Percentiles rank a stretch among this genome's conserved stretches.
Conservation (phyloP, 1,140 invertebrate genomes). For the Nixonia krombeini region DNA sequence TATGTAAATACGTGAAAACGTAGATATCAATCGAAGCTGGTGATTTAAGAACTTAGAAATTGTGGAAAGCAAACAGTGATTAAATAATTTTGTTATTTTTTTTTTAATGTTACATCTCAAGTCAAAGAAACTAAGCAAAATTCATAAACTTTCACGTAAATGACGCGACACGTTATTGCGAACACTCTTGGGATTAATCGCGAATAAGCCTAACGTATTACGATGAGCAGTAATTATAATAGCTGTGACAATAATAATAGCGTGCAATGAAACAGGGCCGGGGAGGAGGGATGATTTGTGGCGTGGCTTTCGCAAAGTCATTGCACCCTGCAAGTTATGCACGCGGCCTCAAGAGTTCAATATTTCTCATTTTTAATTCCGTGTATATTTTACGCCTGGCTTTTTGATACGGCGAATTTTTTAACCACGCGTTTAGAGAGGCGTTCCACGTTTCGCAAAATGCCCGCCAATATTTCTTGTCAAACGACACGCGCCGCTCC, state of each 20-base stretch:
- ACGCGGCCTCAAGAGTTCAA: slow-evolving; percentile 22
- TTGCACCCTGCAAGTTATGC: slow-evolving; percentile 44
- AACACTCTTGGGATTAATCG: slow-evolving; percentile 51
- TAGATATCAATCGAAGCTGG: not conserved
- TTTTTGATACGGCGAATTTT: not conserved
- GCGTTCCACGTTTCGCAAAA: too few species aligned
- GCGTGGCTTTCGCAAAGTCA: slow-evolving; percentile 50
- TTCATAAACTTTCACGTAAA: slow-evolving; percentile 4
- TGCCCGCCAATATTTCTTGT: not conserved
- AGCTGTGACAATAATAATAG: slow-evolving; percentile 64
- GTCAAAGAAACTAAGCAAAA: slow-evolving; percentile 1
- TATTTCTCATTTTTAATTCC: slow-evolving; percentile 16
- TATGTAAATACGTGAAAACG: too few species aligned
- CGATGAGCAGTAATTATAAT: slow-evolving; percentile 65
- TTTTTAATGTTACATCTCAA: not conserved
- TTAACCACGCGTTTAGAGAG: not conserved
- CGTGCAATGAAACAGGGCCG: slow-evolving; percentile 43
- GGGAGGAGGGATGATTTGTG: slow-evolving; percentile 24
- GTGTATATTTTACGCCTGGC: not conserved
- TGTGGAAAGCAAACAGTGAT: too few species aligned
- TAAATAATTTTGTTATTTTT: too few species aligned
- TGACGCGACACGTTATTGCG: slow-evolving; percentile 4
- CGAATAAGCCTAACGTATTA: slow-evolving; percentile 48
- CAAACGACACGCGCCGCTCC: too few species aligned
- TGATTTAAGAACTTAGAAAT: too few species aligned